Conservation (phyloP, 2,888 invertebrate species). For the Sericinus montela region DNA sequence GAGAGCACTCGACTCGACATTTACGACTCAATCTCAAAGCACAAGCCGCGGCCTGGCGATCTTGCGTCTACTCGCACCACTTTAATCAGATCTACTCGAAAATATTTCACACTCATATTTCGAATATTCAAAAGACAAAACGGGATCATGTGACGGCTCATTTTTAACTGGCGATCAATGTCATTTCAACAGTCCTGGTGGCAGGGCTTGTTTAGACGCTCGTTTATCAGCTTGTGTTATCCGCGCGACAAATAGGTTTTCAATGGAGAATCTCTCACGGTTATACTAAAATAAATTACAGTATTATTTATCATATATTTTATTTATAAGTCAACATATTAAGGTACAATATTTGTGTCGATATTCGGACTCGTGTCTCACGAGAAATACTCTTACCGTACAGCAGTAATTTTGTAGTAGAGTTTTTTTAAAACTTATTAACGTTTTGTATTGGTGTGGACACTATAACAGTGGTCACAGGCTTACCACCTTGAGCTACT, state of each 20-base stretch:
- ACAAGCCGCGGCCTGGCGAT: slow-evolving; percentile 55
- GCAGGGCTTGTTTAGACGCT: slow-evolving; percentile 62
- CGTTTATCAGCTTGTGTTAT: slow-evolving; percentile 58
- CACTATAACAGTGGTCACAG: too few species aligned
- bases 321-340: too few species aligned
- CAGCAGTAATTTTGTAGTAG: too few species aligned
- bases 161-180: slow-evolving; percentile 40
- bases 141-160: slow-evolving; percentile 41
- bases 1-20: slow-evolving; percentile 68
- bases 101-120: slow-evolving; percentile 23
- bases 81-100: slow-evolving; percentile 51
- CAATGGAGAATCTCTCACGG: slow-evolving; percentile 52
- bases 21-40: slow-evolving; percentile 77
- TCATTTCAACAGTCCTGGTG: slow-evolving; percentile 57
- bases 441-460: too few species aligned
- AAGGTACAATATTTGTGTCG: too few species aligned
- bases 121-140: slow-evolving; percentile 23
- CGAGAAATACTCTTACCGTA: too few species aligned
- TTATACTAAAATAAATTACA: slow-evolving; percentile 31
- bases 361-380: too few species aligned
- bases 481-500: too few species aligned
- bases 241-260: slow-evolving; percentile 52
- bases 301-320: too few species aligned
- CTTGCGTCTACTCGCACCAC: slow-evolving; percentile 54
- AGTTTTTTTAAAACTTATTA: too few species aligned